Conservation (phyloP, 2,888 invertebrate genomes). For the Lymantria monacha region DNA sequence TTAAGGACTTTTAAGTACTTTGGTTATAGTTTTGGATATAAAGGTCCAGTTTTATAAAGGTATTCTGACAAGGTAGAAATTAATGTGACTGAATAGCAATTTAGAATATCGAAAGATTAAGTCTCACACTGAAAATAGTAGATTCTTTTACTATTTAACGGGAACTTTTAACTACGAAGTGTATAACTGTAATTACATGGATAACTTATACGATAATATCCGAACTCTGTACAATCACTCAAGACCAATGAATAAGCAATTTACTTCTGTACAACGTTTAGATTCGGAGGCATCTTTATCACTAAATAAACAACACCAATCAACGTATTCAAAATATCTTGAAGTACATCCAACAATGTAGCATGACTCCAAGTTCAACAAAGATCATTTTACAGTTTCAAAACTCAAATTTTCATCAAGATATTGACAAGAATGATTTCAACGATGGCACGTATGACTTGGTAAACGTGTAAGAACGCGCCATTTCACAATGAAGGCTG, state of each 20-base stretch:
- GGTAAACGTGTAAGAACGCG: slow-evolving; percentile 39
- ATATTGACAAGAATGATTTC: neutral
- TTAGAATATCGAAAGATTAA: too few species aligned
- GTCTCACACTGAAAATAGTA: slow-evolving; percentile 11
- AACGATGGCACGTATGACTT: slow-evolving; percentile 14
- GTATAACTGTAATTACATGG: slow-evolving; percentile 34
- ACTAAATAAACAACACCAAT: slow-evolving; percentile 44
- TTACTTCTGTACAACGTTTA: slow-evolving; percentile 46
- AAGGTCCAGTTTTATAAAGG: too few species aligned
- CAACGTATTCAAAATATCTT: slow-evolving; percentile 43
- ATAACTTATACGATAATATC: slow-evolving; percentile 57
- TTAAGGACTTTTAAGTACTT: too few species aligned
- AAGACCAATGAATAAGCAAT: slow-evolving; percentile 59
- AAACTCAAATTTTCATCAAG: slow-evolving; percentile 6
- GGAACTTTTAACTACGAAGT: slow-evolving; percentile 16
- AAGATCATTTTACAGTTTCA: slow-evolving; percentile 9
- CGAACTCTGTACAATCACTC: slow-evolving; percentile 35
- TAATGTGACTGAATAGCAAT: too few species aligned
- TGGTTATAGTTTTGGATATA: too few species aligned
- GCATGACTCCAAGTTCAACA: slow-evolving; percentile 12
- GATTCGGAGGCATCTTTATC: slow-evolving; percentile 36
- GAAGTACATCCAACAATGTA: slow-evolving; percentile 37
- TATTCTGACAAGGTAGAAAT: too few species aligned
- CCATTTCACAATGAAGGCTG: slow-evolving; percentile 55
- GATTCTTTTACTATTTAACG: slow-evolving; percentile 27